Evolutionary conservation across 2,113 vertebrate genomes (phyloP), one percentile per base, ranked within the genome.

Genomic region (Sorex araneus): DNA sequence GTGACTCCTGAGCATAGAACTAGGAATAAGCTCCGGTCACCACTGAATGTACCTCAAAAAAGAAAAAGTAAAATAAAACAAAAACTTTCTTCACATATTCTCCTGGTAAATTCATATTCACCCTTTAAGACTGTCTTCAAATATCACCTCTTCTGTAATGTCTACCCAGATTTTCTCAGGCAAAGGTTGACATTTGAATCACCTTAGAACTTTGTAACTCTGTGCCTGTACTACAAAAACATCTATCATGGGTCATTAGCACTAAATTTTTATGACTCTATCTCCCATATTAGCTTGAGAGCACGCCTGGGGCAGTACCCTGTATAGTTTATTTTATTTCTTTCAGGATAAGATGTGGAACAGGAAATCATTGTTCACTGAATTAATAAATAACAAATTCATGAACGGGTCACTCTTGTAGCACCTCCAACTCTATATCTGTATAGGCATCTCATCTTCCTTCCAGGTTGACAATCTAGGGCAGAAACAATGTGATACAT

Each of bases 271-370:
- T 30, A 57, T n/a, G 66, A 70, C 63, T 89, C n/a, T 47, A 3
- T 40, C 60, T 89, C 30, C 54, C 81, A 69, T 13, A 36, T 66
- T 47, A 23, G 36, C 64, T 54, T 32, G 19, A 85, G 74, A 88
- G 32, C 50, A 16, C 12, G 25, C 60, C 79, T 54, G 73, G 60
- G 13, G 28, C 28, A 88, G 78, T 28, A 32, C 3, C 3, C 54
- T 47, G 15, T 69, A 28, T 73, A 92, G 93, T 60, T 94, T 34
- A 7, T 85, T 93, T 80, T 50, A 90, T 86, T 94, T 54, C 64
- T 45, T 84, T 86, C 40, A 3, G 32, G 21, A 40, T n/a, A 81
- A 32, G 13, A 91, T 69, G 50, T 66, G 1, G 57, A n/a, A 50
- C 3, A 76, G 23, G 16, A 70, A 94, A 73, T 27, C 89, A 92